Evolutionary conservation across 2,113 vertebrate genomes (phyloP), one percentile per base, ranked within the genome.

Genomic region (Syrrhaptes paradoxus): DNA sequence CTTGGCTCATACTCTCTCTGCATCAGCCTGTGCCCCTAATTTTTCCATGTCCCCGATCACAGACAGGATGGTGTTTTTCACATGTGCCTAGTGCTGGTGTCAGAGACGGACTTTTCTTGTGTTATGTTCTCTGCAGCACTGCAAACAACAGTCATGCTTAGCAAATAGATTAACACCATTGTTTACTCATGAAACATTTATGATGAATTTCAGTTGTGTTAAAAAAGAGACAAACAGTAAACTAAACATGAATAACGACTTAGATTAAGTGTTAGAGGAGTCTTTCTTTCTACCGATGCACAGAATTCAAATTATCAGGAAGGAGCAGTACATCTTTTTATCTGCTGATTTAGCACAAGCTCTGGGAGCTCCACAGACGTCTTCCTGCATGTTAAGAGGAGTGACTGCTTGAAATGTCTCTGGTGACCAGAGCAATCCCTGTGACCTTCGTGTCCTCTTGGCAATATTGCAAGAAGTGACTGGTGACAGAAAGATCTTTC

Each of bases 151-250:
- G 31, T 31, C 51, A 7, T 62, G 88, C 59, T 90, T 74, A 71
- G 48, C 83, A 90, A 95, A 93, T 32, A 92, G 75, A 89, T 80
- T 83, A 92, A 79, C 83, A 63, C 48, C 32, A 21, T 20, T 94
- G 77, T 96, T 95, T 91, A 72, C 87, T 89, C 89, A 74, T 85
- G 70, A 96, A 95, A 93, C 52, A 87, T 91, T 93, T 67, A 91
- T 93, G 77, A 87, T 78, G 55, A 63, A 91, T 96, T 89, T 94
- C 73, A 67, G 87, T 74, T 87, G 54, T 48, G 32, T 77, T 90
- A 48, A 54, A 65, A 93, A 90, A 77, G 70, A 76, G 80, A 67
- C 51, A 85, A 85, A 89, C 51, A 55, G 87, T 78, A 94, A 89
- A 85, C 70, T 63, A 41, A 87, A 79, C 91, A 88, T 76, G 66